Evolutionary conservation across 1,140 invertebrate species (phyloP), one percentile per base, ranked within the genome.

Genomic region (Drosophila bocqueti): DNA sequence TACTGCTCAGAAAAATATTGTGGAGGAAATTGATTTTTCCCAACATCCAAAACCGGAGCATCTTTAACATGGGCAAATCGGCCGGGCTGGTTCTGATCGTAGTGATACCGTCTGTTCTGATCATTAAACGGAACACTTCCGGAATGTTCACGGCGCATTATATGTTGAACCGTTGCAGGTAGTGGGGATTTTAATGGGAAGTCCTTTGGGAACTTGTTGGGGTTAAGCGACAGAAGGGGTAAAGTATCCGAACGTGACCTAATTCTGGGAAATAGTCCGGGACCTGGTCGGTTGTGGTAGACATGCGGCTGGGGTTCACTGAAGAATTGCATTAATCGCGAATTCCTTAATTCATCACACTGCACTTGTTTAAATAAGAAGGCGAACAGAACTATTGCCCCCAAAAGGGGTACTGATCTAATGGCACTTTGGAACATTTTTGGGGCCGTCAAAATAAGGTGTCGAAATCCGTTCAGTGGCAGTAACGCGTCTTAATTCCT

Each of bases 41-140:
- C 85, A 11, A 90, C 76, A 40, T 90, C 85, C 9, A 90, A 52
- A 9, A 90, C 76, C 6, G 84, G 64, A 15, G 68, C 18, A 36
- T 90, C 85, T 58, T 90, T 90, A 38, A 74, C 50, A 34, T 91
- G 82, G 1, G 85, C 82, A 13, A 59, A 90, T 26, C 86, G 36
- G 2, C 57, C 45, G 1, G 71, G 52, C 47, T 85, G 76, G 31
- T 50, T 78, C 16, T 47, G 49, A 8, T 73, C 76, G 29, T 54
- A 76, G 8, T 60, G 72, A 40, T 78, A 76, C 42, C 81, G 76
- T 42, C 76, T 71, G 13, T 54, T 61, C 16, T 58, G 65, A 26
- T 52, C 55, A 49, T 45, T 60, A 8, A 15, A 43, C 49, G 55
- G 38, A 52, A 24, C n/a, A 42, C 31, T 73, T 18, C 67, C 71